Percentiles rank a stretch among this genome's conserved stretches.
phyloP scores from a whole-genome alignment of 2,113 vertebrate genomes.

The Pachypanchax playfairii region DNA sequence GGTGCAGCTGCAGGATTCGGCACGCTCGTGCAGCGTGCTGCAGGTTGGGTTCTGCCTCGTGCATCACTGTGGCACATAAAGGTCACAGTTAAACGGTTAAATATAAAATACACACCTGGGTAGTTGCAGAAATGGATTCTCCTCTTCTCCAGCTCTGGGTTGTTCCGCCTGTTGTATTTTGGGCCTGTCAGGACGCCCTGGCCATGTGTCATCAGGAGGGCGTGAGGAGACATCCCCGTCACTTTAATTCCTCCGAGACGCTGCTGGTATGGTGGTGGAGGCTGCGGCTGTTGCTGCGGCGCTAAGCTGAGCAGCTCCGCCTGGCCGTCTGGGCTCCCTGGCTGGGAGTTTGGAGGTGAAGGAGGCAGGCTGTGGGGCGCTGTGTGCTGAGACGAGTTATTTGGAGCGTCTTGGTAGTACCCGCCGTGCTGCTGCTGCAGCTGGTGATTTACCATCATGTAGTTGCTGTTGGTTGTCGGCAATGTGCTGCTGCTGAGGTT shows the following conservation, averaged over 20 bases:
- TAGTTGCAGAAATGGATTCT: slow-evolving; percentile 91
- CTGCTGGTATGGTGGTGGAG: slow-evolving; percentile 82
- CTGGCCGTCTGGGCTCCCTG: slow-evolving; percentile 87
- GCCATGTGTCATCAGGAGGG: slow-evolving; percentile 81
- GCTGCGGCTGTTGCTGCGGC: slow-evolving; percentile 70
- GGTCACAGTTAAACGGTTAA: neutral
- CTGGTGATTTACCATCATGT: slow-evolving; percentile 75
- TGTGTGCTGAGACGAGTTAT: slow-evolving; percentile 65
- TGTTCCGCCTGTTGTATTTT: slow-evolving; percentile 90
- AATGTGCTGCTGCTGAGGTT: slow-evolving; percentile 77
- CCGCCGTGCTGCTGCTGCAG: slow-evolving; percentile 67
- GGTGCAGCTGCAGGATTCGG: too few relatives aligned
- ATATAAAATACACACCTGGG: slow-evolving; percentile 74
- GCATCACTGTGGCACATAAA: neutral
- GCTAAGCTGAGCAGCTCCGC: slow-evolving; percentile 71
- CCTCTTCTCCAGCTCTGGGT: slow-evolving; percentile 92
- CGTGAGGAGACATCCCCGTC: slow-evolving; percentile 72
- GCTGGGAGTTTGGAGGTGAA: slow-evolving; percentile 92
- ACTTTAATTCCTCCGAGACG: slow-evolving; percentile 79
- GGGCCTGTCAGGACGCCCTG: slow-evolving; percentile 83
- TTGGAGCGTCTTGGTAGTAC: slow-evolving; percentile 78
- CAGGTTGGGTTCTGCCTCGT: neutral
- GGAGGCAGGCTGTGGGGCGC: slow-evolving; percentile 86
- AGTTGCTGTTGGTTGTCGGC: slow-evolving; percentile 62
- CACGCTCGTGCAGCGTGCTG: neutral